Conservation (phyloP, 2,797 vertebrate genomes). For the Antennarius maculatus region DNA sequence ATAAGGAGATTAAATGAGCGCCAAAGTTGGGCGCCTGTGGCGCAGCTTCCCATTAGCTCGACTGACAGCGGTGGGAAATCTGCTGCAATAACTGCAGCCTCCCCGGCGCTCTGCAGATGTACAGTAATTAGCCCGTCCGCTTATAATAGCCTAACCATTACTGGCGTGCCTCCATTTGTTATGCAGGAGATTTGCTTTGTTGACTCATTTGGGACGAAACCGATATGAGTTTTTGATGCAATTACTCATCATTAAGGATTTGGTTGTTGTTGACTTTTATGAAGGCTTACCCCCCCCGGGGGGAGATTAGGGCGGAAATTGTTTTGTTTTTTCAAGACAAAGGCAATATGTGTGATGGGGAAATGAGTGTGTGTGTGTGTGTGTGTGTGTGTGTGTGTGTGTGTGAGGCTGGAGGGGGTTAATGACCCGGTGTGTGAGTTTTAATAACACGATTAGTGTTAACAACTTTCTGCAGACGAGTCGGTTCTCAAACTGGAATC, state of each 20-base stretch:
- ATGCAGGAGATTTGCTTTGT: constrained; percentile 74
- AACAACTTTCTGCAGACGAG: no score
- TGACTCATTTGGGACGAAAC: constrained; percentile 71
- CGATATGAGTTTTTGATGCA: constrained; percentile 76
- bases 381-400: not conserved
- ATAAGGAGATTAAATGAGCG: constrained; percentile 59
- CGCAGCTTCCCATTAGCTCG: constrained; percentile 62
- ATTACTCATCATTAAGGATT: constrained; percentile 77
- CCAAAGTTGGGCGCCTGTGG: constrained; percentile 46
- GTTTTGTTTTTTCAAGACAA: constrained; percentile 35
- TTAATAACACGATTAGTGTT: not conserved
- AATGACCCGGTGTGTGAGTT: constrained; percentile 13
- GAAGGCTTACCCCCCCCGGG: constrained; percentile 45
- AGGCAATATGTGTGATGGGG: constrained; percentile 8
- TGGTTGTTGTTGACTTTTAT: constrained; percentile 63
- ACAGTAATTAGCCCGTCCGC: constrained; percentile 75
- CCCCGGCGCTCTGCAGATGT: constrained; percentile 70
- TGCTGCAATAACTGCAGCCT: constrained; percentile 60
- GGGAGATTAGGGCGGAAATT: constrained; percentile 48
- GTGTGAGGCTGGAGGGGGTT: constrained; percentile 12
- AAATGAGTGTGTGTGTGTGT: not conserved
- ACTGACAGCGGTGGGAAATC: constrained; percentile 68
- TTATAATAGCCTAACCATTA: constrained; percentile 75
- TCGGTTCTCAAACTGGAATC: no score
- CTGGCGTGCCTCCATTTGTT: constrained; percentile 75